phyloP scores from a whole-genome alignment of 1,140 invertebrate genomes.

The Drosophila rufa region DNA sequence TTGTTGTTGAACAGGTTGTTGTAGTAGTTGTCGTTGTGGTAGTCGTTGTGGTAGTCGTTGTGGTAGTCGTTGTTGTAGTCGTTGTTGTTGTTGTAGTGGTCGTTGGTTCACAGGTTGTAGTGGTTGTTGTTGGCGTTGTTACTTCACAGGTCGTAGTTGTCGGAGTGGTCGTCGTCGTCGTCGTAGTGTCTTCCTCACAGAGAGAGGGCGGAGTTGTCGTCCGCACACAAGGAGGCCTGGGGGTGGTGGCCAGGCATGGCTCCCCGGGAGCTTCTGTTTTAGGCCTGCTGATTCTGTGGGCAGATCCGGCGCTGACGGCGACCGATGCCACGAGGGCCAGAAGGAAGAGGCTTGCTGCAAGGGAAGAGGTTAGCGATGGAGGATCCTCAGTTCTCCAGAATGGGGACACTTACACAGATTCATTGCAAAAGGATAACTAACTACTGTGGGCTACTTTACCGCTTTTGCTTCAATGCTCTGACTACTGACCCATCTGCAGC shows the following conservation, averaged over 20 bases:
- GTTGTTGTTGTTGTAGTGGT: constrained; percentile 1
- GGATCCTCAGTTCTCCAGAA: neutral
- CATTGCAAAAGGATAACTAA: constrained; percentile 66
- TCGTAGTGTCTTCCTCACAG: neutral
- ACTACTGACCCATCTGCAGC: constrained; percentile 6
- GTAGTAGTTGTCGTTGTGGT: constrained; percentile 18
- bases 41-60: constrained; percentile 19
- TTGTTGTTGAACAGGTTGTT: constrained; percentile 17
- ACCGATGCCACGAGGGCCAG: constrained; percentile 43
- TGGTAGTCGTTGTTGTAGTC: neutral
- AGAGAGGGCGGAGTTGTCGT: constrained; percentile 33
- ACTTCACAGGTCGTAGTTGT: neutral
- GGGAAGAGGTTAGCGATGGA: neutral
- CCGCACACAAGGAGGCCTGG: constrained; percentile 11
- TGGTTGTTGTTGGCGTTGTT: neutral
- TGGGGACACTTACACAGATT: constrained; percentile 56
- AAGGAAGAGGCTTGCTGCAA: constrained; percentile 55
- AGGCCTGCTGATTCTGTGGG: constrained; percentile 16
- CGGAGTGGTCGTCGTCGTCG: constrained; percentile 8
- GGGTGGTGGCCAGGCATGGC: constrained; percentile 20
- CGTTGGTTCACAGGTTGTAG: neutral
- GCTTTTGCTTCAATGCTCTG: constrained; percentile 45
- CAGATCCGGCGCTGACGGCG: constrained; percentile 24
- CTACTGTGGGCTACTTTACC: constrained; percentile 49
- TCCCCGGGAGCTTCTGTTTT: constrained; percentile 5